These are phyloP conservation scores for Argyrosomus regius DNA, from an alignment of 2,797 vertebrate genomes.

Conservation along the genomic window DNA sequence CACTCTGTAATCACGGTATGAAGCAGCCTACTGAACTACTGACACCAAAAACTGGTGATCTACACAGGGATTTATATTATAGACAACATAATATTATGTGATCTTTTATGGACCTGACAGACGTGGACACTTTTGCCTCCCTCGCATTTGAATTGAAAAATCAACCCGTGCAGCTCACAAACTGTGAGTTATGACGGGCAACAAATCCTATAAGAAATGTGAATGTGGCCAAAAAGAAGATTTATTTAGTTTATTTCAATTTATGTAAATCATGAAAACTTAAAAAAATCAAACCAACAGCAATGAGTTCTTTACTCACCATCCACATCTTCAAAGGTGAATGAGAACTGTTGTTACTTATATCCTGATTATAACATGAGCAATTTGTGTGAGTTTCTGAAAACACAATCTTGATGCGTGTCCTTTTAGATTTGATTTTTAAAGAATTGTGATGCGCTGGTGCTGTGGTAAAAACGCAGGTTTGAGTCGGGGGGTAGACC, in stretches of 20 bases:
- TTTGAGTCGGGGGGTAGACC: too few species aligned
- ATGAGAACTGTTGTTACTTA: background rate
- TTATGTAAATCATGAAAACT: background rate
- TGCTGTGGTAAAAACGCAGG: too few species aligned
- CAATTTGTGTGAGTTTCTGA: too few species aligned
- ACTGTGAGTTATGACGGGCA: background rate
- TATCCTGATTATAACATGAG: background rate
- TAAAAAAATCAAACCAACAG: too few species aligned
- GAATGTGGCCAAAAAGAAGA: background rate
- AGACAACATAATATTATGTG: background rate
- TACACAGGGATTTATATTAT: conserved; percentile 15
- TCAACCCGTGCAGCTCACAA: background rate
- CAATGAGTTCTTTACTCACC: background rate
- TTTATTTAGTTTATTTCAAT: background rate
- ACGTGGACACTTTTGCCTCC: background rate
- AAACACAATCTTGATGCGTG: background rate
- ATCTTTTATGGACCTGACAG: background rate
- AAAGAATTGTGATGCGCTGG: too few species aligned
- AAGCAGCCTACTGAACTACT: conserved; percentile 53
- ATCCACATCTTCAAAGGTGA: background rate
- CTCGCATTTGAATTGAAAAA: background rate
- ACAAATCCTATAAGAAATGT: background rate
- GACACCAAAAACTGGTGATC: conserved; percentile 41
- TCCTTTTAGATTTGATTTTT: too few species aligned
- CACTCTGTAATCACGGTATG: conserved; percentile 39